A percentile compares a stretch with the other conserved stretches of the same genome.
These are phyloP conservation scores for Oplegnathus fasciatus DNA, from an alignment of 2,113 vertebrate species.

Conservation along the genomic window DNA sequence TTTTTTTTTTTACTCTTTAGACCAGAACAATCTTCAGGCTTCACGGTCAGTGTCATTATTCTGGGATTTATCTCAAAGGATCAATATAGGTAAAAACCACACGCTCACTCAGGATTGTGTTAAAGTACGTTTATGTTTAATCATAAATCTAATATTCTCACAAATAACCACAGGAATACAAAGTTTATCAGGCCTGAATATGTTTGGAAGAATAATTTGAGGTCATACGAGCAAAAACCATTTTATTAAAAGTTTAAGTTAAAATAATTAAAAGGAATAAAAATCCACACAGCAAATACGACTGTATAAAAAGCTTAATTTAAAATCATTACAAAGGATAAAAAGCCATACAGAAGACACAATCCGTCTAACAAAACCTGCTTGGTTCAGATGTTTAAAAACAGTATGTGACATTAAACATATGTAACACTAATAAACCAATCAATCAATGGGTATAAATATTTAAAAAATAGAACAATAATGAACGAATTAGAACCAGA, in stretches of 20 bases:
- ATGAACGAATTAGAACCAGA: slow-evolving; percentile 3
- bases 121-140: no score
- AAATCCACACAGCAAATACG: background rate
- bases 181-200: background rate
- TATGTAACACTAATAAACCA: background rate
- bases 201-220: background rate
- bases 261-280: background rate
- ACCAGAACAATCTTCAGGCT: background rate
- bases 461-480: slow-evolving; percentile 15
- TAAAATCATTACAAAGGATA: slow-evolving; percentile 4
- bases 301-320: slow-evolving; percentile 14
- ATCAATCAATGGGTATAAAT: background rate
- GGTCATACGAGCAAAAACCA: background rate
- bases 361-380: background rate
- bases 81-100: background rate
- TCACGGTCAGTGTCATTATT: background rate
- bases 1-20: background rate
- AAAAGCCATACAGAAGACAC: background rate
- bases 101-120: background rate
- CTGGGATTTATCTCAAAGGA: background rate
- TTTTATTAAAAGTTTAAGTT: slow-evolving; percentile 28
- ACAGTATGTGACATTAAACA: background rate
- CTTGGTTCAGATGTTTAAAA: background rate
- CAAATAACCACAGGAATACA: background rate
- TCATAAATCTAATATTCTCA: background rate